Conservation (phyloP, 2,113 vertebrate species). For the Neotoma lepida region DNA sequence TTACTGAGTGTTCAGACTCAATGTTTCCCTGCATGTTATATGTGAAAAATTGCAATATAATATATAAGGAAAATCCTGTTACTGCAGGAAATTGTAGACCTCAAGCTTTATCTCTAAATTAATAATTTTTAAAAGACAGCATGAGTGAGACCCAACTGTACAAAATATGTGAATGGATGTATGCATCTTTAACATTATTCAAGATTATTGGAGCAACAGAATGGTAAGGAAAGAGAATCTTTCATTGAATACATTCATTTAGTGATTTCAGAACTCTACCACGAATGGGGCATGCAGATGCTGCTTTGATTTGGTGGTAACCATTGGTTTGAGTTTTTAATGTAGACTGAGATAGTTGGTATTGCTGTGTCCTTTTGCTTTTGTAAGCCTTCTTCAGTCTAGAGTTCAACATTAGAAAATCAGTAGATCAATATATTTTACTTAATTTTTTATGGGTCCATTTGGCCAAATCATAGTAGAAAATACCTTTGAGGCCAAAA, state of each 20-base stretch:
- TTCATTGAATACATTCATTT: not conserved
- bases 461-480: slow-evolving; percentile 23
- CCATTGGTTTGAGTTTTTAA: not conserved
- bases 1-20: not conserved
- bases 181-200: not conserved
- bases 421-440: not conserved
- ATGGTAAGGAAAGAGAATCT: slow-evolving; percentile 5
- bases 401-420: not conserved
- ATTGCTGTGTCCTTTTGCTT: not conserved
- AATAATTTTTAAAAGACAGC: not conserved
- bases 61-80: not conserved
- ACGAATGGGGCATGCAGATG: not conserved
- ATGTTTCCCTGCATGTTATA: not conserved
- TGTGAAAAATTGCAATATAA: not conserved
- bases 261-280: not conserved
- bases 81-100: not conserved
- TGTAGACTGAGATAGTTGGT: slow-evolving; percentile 6
- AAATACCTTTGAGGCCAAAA: not conserved
- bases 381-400: not conserved
- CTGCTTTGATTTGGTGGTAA: slow-evolving; percentile 17
- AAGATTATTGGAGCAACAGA: not conserved
- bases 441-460: not conserved
- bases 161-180: not conserved
- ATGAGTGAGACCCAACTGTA: not conserved
- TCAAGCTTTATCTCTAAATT: slow-evolving; percentile 16